Conservation (phyloP, 2,797 vertebrate genomes). For the Acestrorhynchus altus region DNA sequence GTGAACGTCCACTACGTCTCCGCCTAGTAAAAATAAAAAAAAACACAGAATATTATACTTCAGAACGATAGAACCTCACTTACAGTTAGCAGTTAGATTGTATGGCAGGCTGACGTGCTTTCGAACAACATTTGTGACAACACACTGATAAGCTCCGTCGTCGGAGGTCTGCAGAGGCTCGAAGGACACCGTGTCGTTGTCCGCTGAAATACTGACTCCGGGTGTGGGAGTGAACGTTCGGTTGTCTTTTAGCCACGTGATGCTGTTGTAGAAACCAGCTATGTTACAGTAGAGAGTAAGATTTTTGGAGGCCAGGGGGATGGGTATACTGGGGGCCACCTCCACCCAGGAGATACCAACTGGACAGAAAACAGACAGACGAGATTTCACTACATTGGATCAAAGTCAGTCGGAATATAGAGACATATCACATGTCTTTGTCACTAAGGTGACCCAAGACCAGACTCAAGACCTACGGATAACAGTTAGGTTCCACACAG, state of each 20-base stretch:
- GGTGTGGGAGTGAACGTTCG: not conserved
- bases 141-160: slow-evolving; percentile 70
- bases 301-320: slow-evolving; percentile 60
- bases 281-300: slow-evolving; percentile 72
- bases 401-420: not conserved
- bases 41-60: no score
- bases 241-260: slow-evolving; percentile 69
- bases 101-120: slow-evolving; percentile 47
- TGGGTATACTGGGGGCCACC: slow-evolving; percentile 46
- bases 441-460: no score
- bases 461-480: slow-evolving; percentile 64
- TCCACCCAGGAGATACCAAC: slow-evolving; percentile 62
- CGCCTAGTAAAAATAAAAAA: no score
- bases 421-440: no score
- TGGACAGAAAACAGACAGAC: slow-evolving; percentile 55
- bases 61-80: slow-evolving; percentile 53
- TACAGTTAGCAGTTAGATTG: slow-evolving; percentile 68
- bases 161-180: slow-evolving; percentile 44
- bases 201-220: not conserved
- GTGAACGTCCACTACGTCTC: no score
- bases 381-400: not conserved
- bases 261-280: slow-evolving; percentile 56
- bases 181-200: slow-evolving; percentile 65
- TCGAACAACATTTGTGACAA: slow-evolving; percentile 55
- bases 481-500: slow-evolving; percentile 60